Conservation (phyloP, 2,797 vertebrate species). For the Urosaurus nigricauda region DNA sequence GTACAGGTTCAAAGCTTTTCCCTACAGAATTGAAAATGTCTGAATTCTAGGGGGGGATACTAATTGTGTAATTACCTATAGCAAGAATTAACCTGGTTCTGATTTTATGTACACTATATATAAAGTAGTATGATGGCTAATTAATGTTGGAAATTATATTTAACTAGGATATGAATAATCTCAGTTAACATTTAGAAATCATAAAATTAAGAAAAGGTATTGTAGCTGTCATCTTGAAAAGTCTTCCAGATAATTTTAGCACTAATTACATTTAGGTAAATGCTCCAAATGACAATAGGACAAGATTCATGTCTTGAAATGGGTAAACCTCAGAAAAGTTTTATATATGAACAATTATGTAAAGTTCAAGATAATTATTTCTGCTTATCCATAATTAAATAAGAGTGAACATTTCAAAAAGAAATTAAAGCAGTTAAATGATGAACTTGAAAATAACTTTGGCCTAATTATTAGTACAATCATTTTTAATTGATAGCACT, state of each 20-base stretch:
- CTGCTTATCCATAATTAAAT: slow-evolving; percentile 68
- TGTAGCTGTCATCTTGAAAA: slow-evolving; percentile 59
- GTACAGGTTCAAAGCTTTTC: neutral
- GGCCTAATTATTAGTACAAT: slow-evolving; percentile 66
- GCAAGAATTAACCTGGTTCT: slow-evolving; percentile 12
- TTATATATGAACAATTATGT: slow-evolving; percentile 54
- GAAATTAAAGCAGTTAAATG: slow-evolving; percentile 72
- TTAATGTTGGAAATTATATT: slow-evolving; percentile 58
- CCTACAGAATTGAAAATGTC: neutral
- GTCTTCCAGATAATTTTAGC: slow-evolving; percentile 33
- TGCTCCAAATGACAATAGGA: slow-evolving; percentile 40
- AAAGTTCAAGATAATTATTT: slow-evolving; percentile 67
- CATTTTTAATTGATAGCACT: slow-evolving; percentile 72
- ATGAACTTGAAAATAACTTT: slow-evolving; percentile 68
- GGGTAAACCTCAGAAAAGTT: slow-evolving; percentile 50
- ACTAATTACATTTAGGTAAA: slow-evolving; percentile 53
- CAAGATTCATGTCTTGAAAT: slow-evolving; percentile 56
- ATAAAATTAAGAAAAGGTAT: slow-evolving; percentile 49
- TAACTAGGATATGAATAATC: slow-evolving; percentile 53
- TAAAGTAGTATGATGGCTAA: slow-evolving; percentile 57
- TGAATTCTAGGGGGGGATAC: neutral
- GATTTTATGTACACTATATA: neutral
- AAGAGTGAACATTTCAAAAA: slow-evolving; percentile 64
- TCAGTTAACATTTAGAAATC: slow-evolving; percentile 46
- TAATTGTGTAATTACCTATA: neutral